Evolutionary conservation across 1,140 invertebrate genomes (phyloP), one percentile per base, ranked within the genome.

Genomic region (Drosophila simulans): DNA sequence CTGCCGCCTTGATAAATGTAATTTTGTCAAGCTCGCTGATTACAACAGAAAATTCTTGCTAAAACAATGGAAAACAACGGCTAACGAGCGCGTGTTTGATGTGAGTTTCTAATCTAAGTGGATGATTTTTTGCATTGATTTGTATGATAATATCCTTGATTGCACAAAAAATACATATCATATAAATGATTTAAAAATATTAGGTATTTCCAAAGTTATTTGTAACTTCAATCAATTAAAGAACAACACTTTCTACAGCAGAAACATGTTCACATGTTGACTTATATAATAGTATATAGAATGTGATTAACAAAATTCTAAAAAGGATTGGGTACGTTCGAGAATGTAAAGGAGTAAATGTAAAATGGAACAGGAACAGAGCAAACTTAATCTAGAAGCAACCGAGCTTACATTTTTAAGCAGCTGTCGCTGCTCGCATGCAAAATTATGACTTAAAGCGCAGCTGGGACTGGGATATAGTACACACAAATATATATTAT

Each of bases 381-480:
- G 27, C 73, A 60, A 76, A 70, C 70, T 86, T 79, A 79, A 89
- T 83, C 80, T 89, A 84, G 78, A 43, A 79, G 64, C 71, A 53
- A 52, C 63, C 75, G 64, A 70, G 80, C 76, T 80, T 84, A 77
- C 84, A 80, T 89, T 90, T 77, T 70, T 77, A 80, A 89, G 80
- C 84, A 90, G 84, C 85, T 89, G 85, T 77, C 85, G 85, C 73
- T 89, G 84, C 80, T 51, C 89, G 85, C 84, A 89, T 89, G 68
- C 69, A 89, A 63, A 89, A 89, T 89, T 89, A 90, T 89, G 70
- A 89, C 85, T 89, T 90, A 77, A 89, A 89, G 80, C 84, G 76
- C 84, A 88, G 84, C 85, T 88, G 80, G 80, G 64, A 56, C 57
- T 76, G 64, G 35, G 34, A 49, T 56, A 46, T 40, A 57, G n/a